Evolutionary conservation across 2,888 invertebrate species (phyloP), one percentile per base, ranked within the genome.

Genomic region (Carabus problematicus): DNA sequence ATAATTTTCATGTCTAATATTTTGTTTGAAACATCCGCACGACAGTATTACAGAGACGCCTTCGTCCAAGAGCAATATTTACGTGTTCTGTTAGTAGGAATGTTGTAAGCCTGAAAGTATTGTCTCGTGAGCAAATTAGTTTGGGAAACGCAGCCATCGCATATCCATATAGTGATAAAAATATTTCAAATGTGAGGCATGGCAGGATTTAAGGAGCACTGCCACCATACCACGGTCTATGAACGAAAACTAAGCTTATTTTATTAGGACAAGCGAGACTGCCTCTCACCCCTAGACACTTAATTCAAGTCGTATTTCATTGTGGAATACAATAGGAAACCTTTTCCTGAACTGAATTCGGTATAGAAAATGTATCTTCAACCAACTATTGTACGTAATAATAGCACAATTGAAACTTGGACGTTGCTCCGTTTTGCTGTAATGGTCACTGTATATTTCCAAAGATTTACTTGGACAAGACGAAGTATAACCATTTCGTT

Each of bases 201-300:
- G 16, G 8, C 29, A 29, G 6, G 6, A 29, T 29, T 2, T 29
- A 6, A 29, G 59, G 59, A 59, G 40, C 59, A 42, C 41, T 9
- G 59, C 42, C 29, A 16, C 16, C 29, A 47, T 43, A 45, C 45
- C 61, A 29, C 61, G 14, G 55, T 64, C 73, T 67, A 71, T 73
- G 73, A 74, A 74, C 71, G 73, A 73, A 73, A 72, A 73, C 73
- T 75, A 75, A 74, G 73, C 72, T 72, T 72, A 72, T 73, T 74
- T 75, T 75, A 75, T 74, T 75, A 73, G 67, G 49, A 58, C 41
- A 19, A 67, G 60, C 49, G 18, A 18, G 29, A 58, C 60, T 29
- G 60, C 59, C 7, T 67, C 60, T 59, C 40, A 52, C 58, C 47
- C 59, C 58, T 18, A 58, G 49, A 39, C 49, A 59, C 52, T 67